Conservation (phyloP, 2,113 vertebrate species). For the Hyla sarda region DNA sequence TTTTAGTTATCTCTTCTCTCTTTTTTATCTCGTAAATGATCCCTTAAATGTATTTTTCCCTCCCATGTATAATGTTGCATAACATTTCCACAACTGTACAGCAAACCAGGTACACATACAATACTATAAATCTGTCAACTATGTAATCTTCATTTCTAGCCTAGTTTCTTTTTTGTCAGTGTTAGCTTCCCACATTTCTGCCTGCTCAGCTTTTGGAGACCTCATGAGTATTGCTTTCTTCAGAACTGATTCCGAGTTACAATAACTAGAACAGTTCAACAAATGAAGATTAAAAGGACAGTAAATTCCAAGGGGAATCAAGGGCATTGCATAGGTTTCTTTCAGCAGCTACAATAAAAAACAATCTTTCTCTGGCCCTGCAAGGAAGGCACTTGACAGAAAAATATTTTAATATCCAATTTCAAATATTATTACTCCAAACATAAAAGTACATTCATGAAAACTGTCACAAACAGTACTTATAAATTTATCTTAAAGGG, state of each 20-base stretch:
- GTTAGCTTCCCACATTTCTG: conserved; percentile 23
- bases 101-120: background rate
- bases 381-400: background rate
- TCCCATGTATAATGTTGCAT: background rate
- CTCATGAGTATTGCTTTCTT: conserved; percentile 34
- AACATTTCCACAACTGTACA: background rate
- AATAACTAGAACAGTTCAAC: conserved; percentile 47
- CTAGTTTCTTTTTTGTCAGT: conserved; percentile 37
- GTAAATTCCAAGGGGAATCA: conserved; percentile 17
- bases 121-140: conserved; percentile 2
- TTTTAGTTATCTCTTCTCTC: background rate
- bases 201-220: conserved; percentile 19
- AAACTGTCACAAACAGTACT: background rate
- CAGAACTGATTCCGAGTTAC: conserved; percentile 47
- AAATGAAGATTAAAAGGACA: conserved; percentile 53
- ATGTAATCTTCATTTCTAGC: conserved; percentile 43
- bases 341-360: conserved; percentile 21
- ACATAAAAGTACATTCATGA: background rate
- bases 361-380: background rate
- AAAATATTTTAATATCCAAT: background rate
- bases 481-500: background rate
- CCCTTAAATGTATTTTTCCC: background rate
- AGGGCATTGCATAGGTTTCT: background rate
- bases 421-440: background rate
- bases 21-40: background rate